Base-by-base conservation (phyloP, 2,888 invertebrate species). In the Eupithecia abbreviata region DNA sequence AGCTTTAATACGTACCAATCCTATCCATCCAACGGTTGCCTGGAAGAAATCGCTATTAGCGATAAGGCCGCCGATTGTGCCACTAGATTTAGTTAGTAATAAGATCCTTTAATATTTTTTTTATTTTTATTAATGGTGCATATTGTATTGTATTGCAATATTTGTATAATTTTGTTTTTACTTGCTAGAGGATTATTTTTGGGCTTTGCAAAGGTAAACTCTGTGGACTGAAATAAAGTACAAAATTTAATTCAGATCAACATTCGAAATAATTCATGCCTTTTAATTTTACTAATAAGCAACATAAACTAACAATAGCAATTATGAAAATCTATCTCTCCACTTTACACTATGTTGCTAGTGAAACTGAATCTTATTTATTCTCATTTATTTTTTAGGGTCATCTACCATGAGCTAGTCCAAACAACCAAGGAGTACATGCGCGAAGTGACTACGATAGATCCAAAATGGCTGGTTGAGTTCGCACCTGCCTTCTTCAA, bases 341-440 rank as follows among this genome's bases (percentile, higher is more conserved):
- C 7, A 51, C 51, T 51, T 15, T 41, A 4, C 10, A 2, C 12
- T n/a, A 55, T 9, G 3, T 66, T 66, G 12, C 42, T 4, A 66
- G 65, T 66, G 12, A 18, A 62, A 6, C 15, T 41, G n/a, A 15
- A 30, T 30, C 12, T 12, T 18, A 73, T 12, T 67, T 30, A 62
- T 41, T 49, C 18, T 15, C 15, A 41, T 76, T 76, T 75, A 75
- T 79, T 78, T 91, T 89, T 9, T 89, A 97, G 97, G 97, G 99
- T 99, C 0, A 98, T 99, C 81, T 99, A 99, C 90, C 99, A 99
- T 89, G 99, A 99, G 92, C 93, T 99, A 82, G 99, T 99, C 4
- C 98, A 99, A 92, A 99, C 99, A 0, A 99, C 99, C 0, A 99
- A 99, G 89, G 99, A 99, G 90, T 99, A 99, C 91, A 99, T 99